Percentiles rank a stretch among this genome's conserved stretches.
Conservation (phyloP, 23 tunicate species). For the Ascidia mentula region DNA sequence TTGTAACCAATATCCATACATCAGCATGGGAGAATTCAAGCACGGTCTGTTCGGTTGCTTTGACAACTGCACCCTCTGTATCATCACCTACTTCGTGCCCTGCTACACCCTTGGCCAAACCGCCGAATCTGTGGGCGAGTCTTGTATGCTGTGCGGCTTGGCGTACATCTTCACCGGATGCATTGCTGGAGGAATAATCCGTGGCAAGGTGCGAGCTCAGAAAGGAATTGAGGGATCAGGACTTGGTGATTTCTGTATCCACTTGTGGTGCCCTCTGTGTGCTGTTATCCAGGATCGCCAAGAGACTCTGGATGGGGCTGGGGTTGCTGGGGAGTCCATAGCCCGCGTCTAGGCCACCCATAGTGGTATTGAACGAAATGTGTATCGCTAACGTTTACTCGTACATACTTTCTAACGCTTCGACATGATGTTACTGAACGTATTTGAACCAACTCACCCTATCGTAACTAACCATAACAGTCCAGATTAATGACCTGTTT, state of each 20-base stretch:
- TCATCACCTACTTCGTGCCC: conserved; percentile 51
- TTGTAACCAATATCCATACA: too few relatives aligned
- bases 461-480: too few relatives aligned
- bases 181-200: conserved; percentile 67
- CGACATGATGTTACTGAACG: background rate
- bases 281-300: conserved; percentile 64
- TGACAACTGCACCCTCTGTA: conserved; percentile 81
- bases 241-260: conserved; percentile 48
- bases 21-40: conserved; percentile 26
- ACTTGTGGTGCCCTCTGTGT: conserved; percentile 60
- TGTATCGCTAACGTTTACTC: background rate
- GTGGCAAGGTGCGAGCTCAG: conserved; percentile 54
- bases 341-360: conserved; percentile 36
- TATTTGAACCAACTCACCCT: too few relatives aligned
- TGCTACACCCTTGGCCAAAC: conserved; percentile 78
- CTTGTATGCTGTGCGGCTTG: conserved; percentile 42
- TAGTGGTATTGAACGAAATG: too few relatives aligned
- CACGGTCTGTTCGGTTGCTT: conserved; percentile 69
- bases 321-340: conserved; percentile 28
- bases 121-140: conserved; percentile 72
- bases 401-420: background rate
- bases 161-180: conserved; percentile 62
- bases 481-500: too few relatives aligned
- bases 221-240: conserved; percentile 46
- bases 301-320: conserved; percentile 34